Percentiles rank a stretch among this genome's conserved stretches.
Conservation (phyloP, 2,113 vertebrate genomes). For the Phyllostomus hastatus region DNA sequence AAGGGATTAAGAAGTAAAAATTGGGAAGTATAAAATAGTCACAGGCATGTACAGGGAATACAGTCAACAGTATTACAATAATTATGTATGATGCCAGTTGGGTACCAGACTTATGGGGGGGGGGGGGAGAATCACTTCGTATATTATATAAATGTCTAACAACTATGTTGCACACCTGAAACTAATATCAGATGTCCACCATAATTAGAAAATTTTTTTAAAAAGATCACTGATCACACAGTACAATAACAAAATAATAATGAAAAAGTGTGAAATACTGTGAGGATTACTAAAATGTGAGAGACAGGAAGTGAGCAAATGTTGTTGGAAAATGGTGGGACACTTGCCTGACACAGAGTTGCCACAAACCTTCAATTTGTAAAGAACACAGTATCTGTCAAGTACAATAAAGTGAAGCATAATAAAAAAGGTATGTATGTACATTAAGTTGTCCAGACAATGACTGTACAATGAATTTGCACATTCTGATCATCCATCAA, state of each 20-base stretch:
- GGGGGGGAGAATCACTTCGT: neutral
- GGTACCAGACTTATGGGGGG: neutral
- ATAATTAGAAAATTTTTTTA: neutral
- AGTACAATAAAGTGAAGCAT: neutral
- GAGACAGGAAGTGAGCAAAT: neutral
- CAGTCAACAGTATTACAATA: neutral
- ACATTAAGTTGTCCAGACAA: neutral
- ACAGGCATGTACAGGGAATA: neutral
- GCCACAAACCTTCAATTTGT: neutral
- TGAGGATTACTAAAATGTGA: neutral
- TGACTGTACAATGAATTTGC: neutral
- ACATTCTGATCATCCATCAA: neutral
- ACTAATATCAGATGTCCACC: neutral
- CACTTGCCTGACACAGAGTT: neutral
- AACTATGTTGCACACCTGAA: neutral
- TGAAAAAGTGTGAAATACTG: neutral
- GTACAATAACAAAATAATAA: neutral
- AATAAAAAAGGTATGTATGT: neutral
- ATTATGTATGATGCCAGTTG: neutral
- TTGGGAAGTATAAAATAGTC: neutral
- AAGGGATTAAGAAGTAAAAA: neutral
- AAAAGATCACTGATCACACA: neutral
- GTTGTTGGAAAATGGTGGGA: neutral
- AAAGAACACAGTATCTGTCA: neutral
- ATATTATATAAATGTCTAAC: neutral